Percentiles rank a stretch among this genome's conserved stretches.
Conservation (phyloP, 2,113 vertebrate species). For the Myotis davidii region DNA sequence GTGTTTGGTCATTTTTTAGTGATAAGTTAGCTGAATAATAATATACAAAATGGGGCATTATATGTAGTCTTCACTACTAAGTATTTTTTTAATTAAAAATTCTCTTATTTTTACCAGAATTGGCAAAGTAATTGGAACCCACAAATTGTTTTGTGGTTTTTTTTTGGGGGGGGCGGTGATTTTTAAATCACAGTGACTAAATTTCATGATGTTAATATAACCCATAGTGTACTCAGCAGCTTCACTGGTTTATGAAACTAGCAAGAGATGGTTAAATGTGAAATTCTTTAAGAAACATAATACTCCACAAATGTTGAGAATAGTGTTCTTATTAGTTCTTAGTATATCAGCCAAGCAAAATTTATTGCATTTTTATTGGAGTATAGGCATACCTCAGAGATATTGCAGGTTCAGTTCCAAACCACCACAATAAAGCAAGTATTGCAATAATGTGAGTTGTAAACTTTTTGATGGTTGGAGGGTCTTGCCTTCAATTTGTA, state of each 20-base stretch:
- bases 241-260: neutral
- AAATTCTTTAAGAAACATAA: slow-evolving; percentile 18
- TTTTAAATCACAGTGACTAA: neutral
- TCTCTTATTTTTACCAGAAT: neutral
- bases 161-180: neutral
- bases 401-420: neutral
- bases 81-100: slow-evolving; percentile 29
- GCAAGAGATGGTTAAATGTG: neutral
- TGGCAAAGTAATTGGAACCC: neutral
- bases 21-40: neutral
- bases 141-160: neutral
- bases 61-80: neutral
- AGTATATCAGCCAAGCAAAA: neutral
- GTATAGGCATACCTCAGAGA: neutral
- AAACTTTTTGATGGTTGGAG: neutral
- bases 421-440: neutral
- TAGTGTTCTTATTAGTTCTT: neutral
- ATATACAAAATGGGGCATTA: neutral
- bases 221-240: neutral
- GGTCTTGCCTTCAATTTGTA: neutral
- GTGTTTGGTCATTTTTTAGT: neutral
- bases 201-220: neutral
- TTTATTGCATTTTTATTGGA: neutral
- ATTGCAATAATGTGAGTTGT: neutral
- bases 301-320: neutral